phyloP scores from a whole-genome alignment of 2,797 vertebrate genomes.

The Trematomus bernacchii region DNA sequence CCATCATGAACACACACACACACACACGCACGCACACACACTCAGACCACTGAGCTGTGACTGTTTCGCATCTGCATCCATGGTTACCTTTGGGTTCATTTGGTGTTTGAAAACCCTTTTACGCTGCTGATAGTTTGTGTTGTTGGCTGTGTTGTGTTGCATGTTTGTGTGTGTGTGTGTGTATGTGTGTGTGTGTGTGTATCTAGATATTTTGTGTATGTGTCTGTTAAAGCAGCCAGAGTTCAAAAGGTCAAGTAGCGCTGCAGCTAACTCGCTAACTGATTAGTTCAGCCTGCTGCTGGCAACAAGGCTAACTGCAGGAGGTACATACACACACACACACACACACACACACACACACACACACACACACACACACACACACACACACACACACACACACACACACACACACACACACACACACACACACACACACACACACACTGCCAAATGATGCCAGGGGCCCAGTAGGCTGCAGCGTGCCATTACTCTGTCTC shows the following conservation, averaged over 20 bases:
- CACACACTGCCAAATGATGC: slow-evolving; percentile 31
- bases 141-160: background rate
- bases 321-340: no score
- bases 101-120: slow-evolving; percentile 3
- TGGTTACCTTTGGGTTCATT: slow-evolving; percentile 19
- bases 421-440: slow-evolving; percentile 21
- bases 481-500: slow-evolving; percentile 33
- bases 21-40: background rate
- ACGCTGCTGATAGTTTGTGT: background rate
- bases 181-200: background rate
- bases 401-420: background rate
- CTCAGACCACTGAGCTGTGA: background rate
- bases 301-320: slow-evolving; percentile 47
- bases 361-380: slow-evolving; percentile 24
- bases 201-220: background rate
- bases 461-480: slow-evolving; percentile 42
- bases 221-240: slow-evolving; percentile 18
- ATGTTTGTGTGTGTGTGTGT: background rate
- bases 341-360: slow-evolving; percentile 35
- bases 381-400: slow-evolving; percentile 20
- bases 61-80: slow-evolving; percentile 23
- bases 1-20: slow-evolving; percentile 21
- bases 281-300: slow-evolving; percentile 65
- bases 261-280: slow-evolving; percentile 48
- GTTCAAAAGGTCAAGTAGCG: slow-evolving; percentile 50